Base-by-base conservation (phyloP, 2,797 vertebrate species). In the Pachyuromys duprasi region DNA sequence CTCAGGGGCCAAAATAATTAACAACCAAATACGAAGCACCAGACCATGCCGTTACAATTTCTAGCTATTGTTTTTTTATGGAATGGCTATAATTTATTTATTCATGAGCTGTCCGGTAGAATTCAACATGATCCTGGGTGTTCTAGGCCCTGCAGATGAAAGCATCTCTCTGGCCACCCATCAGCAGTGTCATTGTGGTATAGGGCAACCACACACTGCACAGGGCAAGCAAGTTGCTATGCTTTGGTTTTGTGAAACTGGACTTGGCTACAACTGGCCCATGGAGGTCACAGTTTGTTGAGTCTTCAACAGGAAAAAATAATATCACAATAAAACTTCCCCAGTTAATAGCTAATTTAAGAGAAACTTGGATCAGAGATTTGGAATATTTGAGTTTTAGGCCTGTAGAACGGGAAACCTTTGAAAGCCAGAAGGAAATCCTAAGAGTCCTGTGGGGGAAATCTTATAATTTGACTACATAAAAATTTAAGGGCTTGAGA, bases 351-450 rank as follows among this genome's bases (percentile, higher is more conserved):
- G 2, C 13, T 92, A 79, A 72, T 82, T 93, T 89, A 89, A 79
- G 36, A 53, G 28, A 13, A 91, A 53, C 78, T 86, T 33, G 70
- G 62, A 49, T 90, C 28, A 90, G 15, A 28, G 75, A 88, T 67
- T 80, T 92, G 81, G 18, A 55, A 22, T 67, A 70, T n/a, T 36
- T 67, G 17, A 4, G 63, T 88, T 83, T 86, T 81, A 80, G 81
- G 87, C 13, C 5, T 93, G 53, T 86, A 67, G 22, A 31, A 45
- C 8, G 24, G 26, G 42, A 80, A 33, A 28, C 9, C 36, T 63
- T 92, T 87, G 33, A 24, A 96, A 97, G 53, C 49, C 93, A 96
- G 65, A 63, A 4, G 62, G 69, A 28, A 79, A 96, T 89, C 14
- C 36, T 42, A 70, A 86, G 57, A 22, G 6, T 70, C 49, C 92